A percentile compares a stretch with the other conserved stretches of the same genome.
Evolutionary conservation across 2,113 vertebrate genomes (phyloP).

Genomic region (Lepidothrix coronata): DNA sequence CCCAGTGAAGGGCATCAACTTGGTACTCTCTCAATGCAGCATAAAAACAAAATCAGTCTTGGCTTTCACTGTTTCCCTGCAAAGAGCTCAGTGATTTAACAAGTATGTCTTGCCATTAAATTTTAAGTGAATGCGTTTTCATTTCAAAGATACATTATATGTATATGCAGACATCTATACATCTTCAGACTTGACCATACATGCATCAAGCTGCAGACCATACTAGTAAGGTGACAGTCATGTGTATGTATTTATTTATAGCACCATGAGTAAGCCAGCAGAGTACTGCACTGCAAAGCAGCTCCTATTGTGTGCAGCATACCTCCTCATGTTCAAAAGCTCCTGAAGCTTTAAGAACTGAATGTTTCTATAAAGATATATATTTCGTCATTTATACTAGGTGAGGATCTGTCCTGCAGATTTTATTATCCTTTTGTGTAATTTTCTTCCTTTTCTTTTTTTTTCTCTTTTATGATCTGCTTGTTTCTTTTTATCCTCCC

Average conservation of each 20-base stretch:
- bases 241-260: neutral
- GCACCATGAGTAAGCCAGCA: neutral
- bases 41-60: neutral
- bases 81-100: neutral
- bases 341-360: neutral
- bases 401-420: neutral
- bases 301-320: neutral
- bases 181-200: neutral
- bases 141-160: neutral
- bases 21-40: neutral
- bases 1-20: neutral
- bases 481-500: conserved; percentile 3
- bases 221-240: neutral
- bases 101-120: neutral
- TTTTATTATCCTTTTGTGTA: neutral
- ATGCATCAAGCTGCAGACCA: neutral
- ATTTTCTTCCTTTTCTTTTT: neutral
- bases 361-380: neutral
- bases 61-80: neutral
- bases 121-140: neutral
- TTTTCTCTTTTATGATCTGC: neutral
- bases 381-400: neutral
- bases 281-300: neutral
- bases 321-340: neutral
- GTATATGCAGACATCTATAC: neutral